Evolutionary conservation across 2,113 vertebrate genomes (phyloP).

Genomic region (Tyrannus savana): DNA sequence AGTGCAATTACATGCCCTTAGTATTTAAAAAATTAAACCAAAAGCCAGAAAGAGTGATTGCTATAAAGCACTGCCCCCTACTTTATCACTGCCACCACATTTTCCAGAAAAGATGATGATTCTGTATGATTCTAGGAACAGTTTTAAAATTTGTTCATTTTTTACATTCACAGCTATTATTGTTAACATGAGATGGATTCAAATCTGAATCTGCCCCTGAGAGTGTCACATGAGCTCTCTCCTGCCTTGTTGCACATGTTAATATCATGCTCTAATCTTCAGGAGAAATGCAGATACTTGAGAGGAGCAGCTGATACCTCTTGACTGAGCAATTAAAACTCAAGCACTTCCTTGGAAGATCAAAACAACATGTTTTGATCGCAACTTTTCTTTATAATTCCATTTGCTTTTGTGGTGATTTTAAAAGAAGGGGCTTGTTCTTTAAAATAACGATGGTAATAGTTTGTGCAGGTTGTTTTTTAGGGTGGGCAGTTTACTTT

Average conservation of each 20-base stretch:
- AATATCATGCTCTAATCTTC: not conserved
- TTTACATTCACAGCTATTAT: not conserved
- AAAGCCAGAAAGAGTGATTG: not conserved
- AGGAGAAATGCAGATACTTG: not conserved
- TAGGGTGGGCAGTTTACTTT: not conserved
- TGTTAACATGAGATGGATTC: not conserved
- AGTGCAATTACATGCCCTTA: not conserved
- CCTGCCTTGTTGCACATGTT: not conserved
- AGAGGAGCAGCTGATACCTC: conserved; percentile 41
- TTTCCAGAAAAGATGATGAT: not conserved
- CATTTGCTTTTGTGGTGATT: not conserved
- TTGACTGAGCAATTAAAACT: conserved; percentile 38
- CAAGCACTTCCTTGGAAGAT: conserved; percentile 26
- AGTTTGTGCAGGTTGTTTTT: not conserved
- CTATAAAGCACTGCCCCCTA: not conserved
- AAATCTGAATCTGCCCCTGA: not conserved
- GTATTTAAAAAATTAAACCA: not conserved
- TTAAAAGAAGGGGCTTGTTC: not conserved
- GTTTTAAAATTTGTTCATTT: not conserved
- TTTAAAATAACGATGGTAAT: not conserved
- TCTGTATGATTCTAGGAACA: not conserved
- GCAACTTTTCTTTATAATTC: not conserved
- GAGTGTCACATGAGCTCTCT: not conserved
- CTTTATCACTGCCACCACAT: not conserved
- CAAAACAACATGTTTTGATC: conserved; percentile 18